A percentile compares a stretch with the other conserved stretches of the same genome.
phyloP scores from a whole-genome alignment of 2,888 invertebrate species.

The Pyrochroa serraticornis region DNA sequence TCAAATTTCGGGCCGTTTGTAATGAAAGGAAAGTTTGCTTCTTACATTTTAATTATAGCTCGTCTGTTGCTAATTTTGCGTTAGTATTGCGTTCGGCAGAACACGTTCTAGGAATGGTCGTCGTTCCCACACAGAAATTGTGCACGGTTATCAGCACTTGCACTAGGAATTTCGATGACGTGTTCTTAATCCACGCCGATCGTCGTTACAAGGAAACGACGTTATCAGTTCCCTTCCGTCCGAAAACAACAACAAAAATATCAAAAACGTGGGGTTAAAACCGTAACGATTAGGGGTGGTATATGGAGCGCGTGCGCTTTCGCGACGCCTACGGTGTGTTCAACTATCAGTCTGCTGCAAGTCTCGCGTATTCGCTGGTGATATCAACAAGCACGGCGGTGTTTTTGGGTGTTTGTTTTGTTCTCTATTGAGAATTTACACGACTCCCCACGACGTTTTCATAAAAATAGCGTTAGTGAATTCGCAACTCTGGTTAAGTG shows the following conservation, averaged over 20 bases:
- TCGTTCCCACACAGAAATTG: constrained; percentile 9
- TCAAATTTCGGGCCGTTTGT: no score
- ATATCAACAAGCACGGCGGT: constrained; percentile 26
- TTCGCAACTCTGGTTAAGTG: no score
- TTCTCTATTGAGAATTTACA: constrained; percentile 11
- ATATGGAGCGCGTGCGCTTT: constrained; percentile 29
- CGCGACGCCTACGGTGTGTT: constrained; percentile 26
- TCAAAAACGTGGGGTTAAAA: constrained; percentile 11
- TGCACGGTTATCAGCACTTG: constrained; percentile 5
- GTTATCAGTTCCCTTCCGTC: neutral
- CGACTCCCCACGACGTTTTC: constrained; percentile 20
- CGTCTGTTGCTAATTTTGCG: no score
- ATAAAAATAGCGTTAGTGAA: constrained; percentile 12
- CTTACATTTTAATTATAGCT: no score
- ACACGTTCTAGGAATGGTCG: constrained; percentile 2
- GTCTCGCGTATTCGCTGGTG: constrained; percentile 30
- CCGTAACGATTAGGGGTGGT: constrained; percentile 31
- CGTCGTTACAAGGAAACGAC: constrained; percentile 3
- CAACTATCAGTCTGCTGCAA: constrained; percentile 32
- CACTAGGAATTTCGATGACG: constrained; percentile 1
- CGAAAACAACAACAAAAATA: constrained; percentile 19
- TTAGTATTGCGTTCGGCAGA: neutral
- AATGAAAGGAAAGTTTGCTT: no score
- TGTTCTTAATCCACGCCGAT: neutral
- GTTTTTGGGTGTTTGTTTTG: constrained; percentile 13